Evolutionary conservation across 2,888 invertebrate species (phyloP).

Genomic region (Antheraea yamamai): DNA sequence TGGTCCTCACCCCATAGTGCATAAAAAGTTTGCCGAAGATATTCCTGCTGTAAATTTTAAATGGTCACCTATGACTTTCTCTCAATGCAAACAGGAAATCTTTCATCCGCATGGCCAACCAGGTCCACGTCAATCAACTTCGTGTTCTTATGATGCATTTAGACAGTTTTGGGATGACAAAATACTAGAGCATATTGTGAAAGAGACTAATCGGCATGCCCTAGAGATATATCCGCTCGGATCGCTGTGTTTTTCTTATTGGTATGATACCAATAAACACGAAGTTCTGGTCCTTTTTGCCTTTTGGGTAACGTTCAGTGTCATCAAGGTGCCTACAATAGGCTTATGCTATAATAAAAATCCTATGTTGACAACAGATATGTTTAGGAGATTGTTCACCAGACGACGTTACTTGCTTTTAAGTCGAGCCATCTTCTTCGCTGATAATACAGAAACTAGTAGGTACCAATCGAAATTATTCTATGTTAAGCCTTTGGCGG

Average conservation of each 20-base stretch:
- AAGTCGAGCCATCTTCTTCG: neutral
- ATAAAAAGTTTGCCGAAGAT: neutral
- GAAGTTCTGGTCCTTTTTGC: no score
- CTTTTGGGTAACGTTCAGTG: neutral
- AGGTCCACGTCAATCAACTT: neutral
- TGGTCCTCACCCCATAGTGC: neutral
- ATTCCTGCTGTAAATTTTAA: neutral
- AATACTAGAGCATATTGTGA: neutral
- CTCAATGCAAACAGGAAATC: neutral
- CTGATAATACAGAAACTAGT: neutral
- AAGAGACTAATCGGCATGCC: neutral
- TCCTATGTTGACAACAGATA: neutral
- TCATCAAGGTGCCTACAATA: neutral
- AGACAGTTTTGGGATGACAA: neutral
- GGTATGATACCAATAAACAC: neutral
- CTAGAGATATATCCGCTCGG: neutral
- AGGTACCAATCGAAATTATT: neutral
- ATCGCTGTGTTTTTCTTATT: neutral
- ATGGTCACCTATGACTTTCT: neutral
- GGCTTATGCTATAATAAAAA: neutral
- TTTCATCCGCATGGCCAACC: neutral
- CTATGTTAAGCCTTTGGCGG: neutral
- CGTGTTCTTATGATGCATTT: neutral
- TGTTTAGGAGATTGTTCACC: neutral
- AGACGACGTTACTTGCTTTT: neutral